phyloP scores from a whole-genome alignment of 2,888 invertebrate genomes.

The Caprella mutica region DNA sequence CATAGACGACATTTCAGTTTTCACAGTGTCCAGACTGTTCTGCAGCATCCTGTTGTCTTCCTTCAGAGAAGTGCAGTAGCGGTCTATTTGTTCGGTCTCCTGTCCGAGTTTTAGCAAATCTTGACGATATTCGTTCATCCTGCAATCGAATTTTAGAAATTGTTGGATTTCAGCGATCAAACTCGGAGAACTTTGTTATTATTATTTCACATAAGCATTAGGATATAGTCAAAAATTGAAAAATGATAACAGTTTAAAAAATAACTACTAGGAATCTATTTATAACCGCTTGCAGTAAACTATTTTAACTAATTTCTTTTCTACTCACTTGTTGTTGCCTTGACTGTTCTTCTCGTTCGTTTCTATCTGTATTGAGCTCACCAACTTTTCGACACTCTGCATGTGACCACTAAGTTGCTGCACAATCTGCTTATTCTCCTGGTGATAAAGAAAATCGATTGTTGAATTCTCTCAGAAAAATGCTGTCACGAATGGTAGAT shows the following conservation, averaged over 20 bases:
- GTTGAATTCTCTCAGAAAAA: no score
- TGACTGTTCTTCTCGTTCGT: conserved; percentile 15
- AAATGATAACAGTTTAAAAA: no score
- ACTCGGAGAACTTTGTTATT: no score
- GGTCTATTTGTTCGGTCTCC: conserved; percentile 31
- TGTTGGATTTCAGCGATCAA: no score
- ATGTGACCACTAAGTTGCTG: conserved; percentile 22
- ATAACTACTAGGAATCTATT: no score
- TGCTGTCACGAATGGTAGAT: no score
- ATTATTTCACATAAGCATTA: no score
- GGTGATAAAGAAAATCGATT: not conserved
- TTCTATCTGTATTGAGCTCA: conserved; percentile 17
- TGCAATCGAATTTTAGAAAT: no score
- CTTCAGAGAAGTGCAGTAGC: conserved; percentile 24
- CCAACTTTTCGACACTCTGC: conserved; percentile 24
- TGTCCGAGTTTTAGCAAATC: conserved; percentile 30
- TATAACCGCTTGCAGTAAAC: no score
- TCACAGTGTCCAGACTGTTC: conserved; percentile 27
- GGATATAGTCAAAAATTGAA: no score
- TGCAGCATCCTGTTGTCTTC: conserved; percentile 24
- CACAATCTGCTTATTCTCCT: conserved; percentile 19
- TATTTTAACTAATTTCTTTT: no score
- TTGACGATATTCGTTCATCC: conserved; percentile 31
- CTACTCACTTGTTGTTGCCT: conserved; percentile 19
- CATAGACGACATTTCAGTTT: conserved; percentile 26